Evolutionary conservation across 2,797 vertebrate genomes (phyloP).

Genomic region (Helarctos malayanus): DNA sequence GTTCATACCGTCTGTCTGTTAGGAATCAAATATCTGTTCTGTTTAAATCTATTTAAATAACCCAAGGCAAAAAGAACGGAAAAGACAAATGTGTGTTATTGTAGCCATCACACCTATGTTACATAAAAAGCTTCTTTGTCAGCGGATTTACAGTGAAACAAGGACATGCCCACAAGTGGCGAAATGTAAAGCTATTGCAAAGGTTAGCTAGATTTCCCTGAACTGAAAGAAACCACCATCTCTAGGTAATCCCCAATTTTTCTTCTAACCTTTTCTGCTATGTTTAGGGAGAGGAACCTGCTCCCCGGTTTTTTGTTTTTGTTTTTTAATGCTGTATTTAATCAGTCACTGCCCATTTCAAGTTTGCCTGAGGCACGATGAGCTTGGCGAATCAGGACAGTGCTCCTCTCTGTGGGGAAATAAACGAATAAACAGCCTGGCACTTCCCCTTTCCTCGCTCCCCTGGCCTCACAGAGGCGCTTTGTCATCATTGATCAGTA

Average conservation of each 20-base stretch:
- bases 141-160: slow-evolving; percentile 13
- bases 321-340: background rate
- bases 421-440: background rate
- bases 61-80: background rate
- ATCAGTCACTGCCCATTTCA: slow-evolving; percentile 38
- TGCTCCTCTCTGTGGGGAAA: background rate
- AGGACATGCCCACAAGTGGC: background rate
- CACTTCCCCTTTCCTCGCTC: background rate
- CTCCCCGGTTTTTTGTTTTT: background rate
- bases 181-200: slow-evolving; percentile 15
- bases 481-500: slow-evolving; percentile 58
- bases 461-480: slow-evolving; percentile 16
- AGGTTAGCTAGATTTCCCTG: slow-evolving; percentile 3
- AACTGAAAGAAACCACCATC: slow-evolving; percentile 39
- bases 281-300: slow-evolving; percentile 55
- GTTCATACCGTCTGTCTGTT: background rate
- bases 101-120: background rate
- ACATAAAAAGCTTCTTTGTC: background rate
- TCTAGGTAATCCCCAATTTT: slow-evolving; percentile 58
- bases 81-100: background rate
- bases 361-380: background rate
- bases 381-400: background rate
- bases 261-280: slow-evolving; percentile 39
- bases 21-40: slow-evolving; percentile 19
- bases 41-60: slow-evolving; percentile 36